Percentiles rank a stretch among this genome's conserved stretches.
Conservation (phyloP, 2,113 vertebrate species). For the Bubo scandiacus region DNA sequence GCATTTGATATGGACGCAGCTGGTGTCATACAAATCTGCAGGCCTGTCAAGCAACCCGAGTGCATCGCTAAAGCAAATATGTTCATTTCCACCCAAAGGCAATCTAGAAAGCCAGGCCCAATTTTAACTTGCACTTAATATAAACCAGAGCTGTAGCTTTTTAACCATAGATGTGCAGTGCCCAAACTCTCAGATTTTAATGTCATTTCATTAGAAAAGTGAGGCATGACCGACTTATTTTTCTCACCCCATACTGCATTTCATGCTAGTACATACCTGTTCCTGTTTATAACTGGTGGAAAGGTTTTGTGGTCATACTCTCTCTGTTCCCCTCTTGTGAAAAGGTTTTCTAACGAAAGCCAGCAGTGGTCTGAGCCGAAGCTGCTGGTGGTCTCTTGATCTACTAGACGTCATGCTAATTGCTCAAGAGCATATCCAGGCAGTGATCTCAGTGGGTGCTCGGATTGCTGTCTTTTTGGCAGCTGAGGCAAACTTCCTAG, state of each 20-base stretch:
- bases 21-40: constrained; percentile 68
- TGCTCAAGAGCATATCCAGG: constrained; percentile 53
- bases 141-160: constrained; percentile 8
- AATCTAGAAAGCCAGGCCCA: constrained; percentile 28
- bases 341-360: constrained; percentile 8
- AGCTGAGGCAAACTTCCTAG: constrained; percentile 41
- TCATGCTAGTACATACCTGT: background rate
- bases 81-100: constrained; percentile 55
- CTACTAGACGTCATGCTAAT: background rate
- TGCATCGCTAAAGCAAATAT: constrained; percentile 46
- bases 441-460: constrained; percentile 60
- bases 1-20: constrained; percentile 76
- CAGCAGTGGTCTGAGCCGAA: background rate
- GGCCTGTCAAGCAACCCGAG: constrained; percentile 29
- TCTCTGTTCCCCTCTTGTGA: background rate
- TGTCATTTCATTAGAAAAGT: background rate
- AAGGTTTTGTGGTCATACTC: background rate
- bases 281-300: background rate
- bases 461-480: constrained; percentile 37
- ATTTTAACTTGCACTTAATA: constrained; percentile 1
- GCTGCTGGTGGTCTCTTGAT: background rate
- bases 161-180: background rate
- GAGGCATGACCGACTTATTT: background rate
- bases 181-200: background rate
- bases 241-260: background rate